Percentiles rank a stretch among this genome's conserved stretches.
phyloP scores from a whole-genome alignment of 35 echinoderm and acorn worm species.

The Lytechinus pictus region DNA sequence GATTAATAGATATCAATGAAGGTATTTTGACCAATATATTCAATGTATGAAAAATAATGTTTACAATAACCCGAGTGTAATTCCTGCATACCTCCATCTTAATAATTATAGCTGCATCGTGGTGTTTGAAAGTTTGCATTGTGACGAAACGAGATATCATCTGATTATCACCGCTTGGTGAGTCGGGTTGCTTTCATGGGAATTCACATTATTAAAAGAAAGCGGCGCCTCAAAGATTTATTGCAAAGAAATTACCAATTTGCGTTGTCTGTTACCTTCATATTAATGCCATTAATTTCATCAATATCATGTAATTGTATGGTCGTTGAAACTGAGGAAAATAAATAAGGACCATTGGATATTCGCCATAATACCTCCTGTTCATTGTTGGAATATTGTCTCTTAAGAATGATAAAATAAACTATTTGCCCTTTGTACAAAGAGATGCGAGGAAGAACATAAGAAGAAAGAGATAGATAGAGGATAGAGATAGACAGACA shows the following conservation, averaged over 20 bases:
- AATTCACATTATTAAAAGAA: conserved; percentile 7
- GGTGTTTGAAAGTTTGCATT: too few relatives aligned
- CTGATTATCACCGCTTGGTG: not conserved
- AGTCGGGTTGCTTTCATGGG: not conserved
- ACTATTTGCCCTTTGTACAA: not conserved
- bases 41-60: too few relatives aligned
- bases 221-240: not conserved
- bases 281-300: not conserved
- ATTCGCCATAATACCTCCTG: not conserved
- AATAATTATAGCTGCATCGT: too few relatives aligned
- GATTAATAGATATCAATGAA: too few relatives aligned
- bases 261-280: not conserved
- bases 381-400: not conserved
- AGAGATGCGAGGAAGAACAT: not conserved
- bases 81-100: too few relatives aligned
- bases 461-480: not conserved
- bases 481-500: not conserved
- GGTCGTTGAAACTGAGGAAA: not conserved
- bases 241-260: not conserved
- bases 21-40: too few relatives aligned
- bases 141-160: not conserved
- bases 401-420: not conserved
- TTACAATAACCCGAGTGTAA: too few relatives aligned
- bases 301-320: not conserved
- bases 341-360: not conserved